Evolutionary conservation across 2,113 vertebrate genomes (phyloP).

Genomic region (Peromyscus polionotus): DNA sequence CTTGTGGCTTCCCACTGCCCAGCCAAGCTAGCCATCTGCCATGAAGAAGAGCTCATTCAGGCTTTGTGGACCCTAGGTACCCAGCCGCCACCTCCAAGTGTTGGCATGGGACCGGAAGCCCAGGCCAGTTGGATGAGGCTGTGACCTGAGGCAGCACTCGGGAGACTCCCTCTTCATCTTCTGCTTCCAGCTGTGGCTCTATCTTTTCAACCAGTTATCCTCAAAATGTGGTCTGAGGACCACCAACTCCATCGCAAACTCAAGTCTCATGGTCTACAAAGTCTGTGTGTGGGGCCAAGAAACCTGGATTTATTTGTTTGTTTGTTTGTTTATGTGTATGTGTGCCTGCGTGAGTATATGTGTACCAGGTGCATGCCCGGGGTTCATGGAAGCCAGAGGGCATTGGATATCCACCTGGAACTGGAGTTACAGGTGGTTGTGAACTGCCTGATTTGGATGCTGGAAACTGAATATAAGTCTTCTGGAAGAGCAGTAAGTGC

Average conservation of each 20-base stretch:
- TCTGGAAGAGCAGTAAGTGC: neutral
- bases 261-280: neutral
- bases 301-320: neutral
- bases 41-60: neutral
- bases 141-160: neutral
- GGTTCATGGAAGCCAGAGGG: neutral
- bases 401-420: neutral
- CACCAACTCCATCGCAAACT: constrained; percentile 1
- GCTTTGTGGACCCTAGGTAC: neutral
- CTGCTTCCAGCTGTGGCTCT: neutral
- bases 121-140: neutral
- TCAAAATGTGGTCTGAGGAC: neutral
- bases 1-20: neutral
- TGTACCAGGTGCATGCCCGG: neutral
- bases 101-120: neutral
- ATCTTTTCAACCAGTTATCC: neutral
- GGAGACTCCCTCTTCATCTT: neutral
- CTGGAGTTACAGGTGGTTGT: neutral
- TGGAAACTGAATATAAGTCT: neutral
- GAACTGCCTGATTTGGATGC: neutral
- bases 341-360: neutral
- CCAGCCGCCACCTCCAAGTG: neutral
- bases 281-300: neutral
- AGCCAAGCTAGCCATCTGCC: neutral
- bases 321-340: neutral